These are phyloP conservation scores for Phorcus lineatus DNA, from an alignment of 2,888 invertebrate species.

Conservation along the genomic window DNA sequence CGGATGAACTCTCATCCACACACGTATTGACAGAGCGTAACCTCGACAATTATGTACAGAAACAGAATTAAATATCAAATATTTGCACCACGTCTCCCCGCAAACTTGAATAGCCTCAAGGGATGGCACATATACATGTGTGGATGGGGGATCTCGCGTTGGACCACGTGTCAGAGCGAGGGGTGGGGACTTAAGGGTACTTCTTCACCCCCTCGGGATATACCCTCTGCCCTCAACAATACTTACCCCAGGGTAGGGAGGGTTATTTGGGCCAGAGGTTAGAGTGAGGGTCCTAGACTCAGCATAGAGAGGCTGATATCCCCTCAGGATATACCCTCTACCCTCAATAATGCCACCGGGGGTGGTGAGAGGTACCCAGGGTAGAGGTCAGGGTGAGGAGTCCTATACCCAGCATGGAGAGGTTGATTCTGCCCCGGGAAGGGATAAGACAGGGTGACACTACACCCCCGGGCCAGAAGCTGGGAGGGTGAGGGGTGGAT, in stretches of 20 bases:
- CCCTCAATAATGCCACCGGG: neutral
- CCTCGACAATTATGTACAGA: slow-evolving; percentile 2
- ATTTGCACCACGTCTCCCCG: neutral
- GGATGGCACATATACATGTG: neutral
- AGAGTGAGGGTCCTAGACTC: neutral
- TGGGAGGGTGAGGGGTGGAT: neutral
- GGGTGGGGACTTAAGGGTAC: no score
- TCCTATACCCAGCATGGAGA: neutral
- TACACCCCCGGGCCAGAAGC: no score
- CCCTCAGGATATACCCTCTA: no score
- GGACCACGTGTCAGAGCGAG: neutral
- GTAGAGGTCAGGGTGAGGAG: neutral
- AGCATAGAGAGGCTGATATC: neutral
- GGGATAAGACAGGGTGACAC: neutral
- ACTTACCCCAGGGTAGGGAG: neutral
- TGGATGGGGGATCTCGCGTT: neutral
- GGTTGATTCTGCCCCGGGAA: neutral
- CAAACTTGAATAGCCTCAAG: neutral
- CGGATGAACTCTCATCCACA: neutral
- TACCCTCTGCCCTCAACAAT: neutral
- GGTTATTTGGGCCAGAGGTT: neutral
- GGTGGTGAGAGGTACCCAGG: neutral
- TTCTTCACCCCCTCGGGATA: no score
- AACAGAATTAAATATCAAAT: slow-evolving; percentile 13
- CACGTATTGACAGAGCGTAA: neutral